Evolutionary conservation across 2,888 invertebrate genomes (phyloP), one percentile per base, ranked within the genome.

Genomic region (Maniola hyperantus): DNA sequence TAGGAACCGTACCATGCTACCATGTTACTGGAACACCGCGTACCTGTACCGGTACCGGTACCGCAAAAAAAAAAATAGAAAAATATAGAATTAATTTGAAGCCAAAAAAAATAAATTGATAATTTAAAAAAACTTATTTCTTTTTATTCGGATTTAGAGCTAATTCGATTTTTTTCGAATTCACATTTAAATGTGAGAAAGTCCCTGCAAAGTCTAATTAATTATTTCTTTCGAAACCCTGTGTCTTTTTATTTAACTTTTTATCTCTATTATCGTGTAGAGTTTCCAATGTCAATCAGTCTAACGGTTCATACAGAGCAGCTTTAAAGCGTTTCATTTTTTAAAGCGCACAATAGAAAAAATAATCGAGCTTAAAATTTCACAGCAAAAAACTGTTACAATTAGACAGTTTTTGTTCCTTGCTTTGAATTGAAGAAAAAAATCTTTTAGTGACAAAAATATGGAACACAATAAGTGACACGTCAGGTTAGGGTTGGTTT

Each of bases 331-430:
- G 68, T 68, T 73, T 71, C 70, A 71, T 71, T 74, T 74, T 69
- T 61, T 18, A 51, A 69, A 66, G 73, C 72, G 77, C 81, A 84
- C 80, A 78, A 87, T 87, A 67, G 67, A 71, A 74, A 75, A 90
- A 89, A 89, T 90, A 88, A 89, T 88, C 89, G 88, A 88, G 82
- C 88, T 85, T 88, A 85, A 89, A 92, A 91, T 89, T 88, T 81
- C 75, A 70, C 70, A 73, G 79, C 79, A 73, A 50, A 51, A 88
- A 91, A 89, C 89, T 90, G 89, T 88, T 85, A 92, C 92, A 91
- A 92, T 92, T 91, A 92, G 84, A 90, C 76, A 79, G 81, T 88
- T 90, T 90, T 91, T 91, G 89, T 92, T 88, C 88, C 81, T 83
- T 80, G 72, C 78, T 79, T 80, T 80, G 77, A 79, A 82, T 83